Conservation (phyloP, 2,888 invertebrate species). For the Lycia hirtaria region DNA sequence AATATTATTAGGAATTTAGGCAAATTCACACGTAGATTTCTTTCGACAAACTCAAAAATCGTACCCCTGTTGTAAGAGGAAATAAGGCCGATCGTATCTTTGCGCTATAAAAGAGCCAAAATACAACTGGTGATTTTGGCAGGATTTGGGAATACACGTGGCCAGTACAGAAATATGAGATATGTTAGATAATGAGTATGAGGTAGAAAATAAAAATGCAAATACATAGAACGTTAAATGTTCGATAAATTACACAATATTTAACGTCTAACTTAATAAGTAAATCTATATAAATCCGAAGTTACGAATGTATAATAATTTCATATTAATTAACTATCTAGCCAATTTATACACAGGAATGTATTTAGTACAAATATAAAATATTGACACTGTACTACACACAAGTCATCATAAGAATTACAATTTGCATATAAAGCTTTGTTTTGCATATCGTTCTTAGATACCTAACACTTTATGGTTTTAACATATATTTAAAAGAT, state of each 20-base stretch:
- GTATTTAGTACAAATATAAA: conserved; percentile 50
- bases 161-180: conserved; percentile 35
- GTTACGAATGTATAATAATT: conserved; percentile 37
- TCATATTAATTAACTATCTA: conserved; percentile 47
- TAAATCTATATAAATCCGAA: conserved; percentile 30
- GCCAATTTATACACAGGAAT: conserved; percentile 70
- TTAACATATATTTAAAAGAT: no score
- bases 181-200: conserved; percentile 37
- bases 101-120: conserved; percentile 32
- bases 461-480: neutral
- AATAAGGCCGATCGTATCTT: no score
- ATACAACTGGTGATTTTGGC: conserved; percentile 47
- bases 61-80: no score
- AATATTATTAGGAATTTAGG: no score
- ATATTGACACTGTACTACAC: conserved; percentile 26
- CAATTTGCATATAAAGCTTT: conserved; percentile 30
- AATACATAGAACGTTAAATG: conserved; percentile 35
- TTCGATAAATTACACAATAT: conserved; percentile 20
- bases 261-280: conserved; percentile 21
- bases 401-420: conserved; percentile 29
- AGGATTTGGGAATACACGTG: conserved; percentile 39
- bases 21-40: no score
- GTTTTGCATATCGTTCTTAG: conserved; percentile 22
- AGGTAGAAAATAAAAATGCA: conserved; percentile 65
- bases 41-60: no score